A percentile compares a stretch with the other conserved stretches of the same genome.
Evolutionary conservation across 2,797 vertebrate species (phyloP).

Genomic region (Xenopus petersii): DNA sequence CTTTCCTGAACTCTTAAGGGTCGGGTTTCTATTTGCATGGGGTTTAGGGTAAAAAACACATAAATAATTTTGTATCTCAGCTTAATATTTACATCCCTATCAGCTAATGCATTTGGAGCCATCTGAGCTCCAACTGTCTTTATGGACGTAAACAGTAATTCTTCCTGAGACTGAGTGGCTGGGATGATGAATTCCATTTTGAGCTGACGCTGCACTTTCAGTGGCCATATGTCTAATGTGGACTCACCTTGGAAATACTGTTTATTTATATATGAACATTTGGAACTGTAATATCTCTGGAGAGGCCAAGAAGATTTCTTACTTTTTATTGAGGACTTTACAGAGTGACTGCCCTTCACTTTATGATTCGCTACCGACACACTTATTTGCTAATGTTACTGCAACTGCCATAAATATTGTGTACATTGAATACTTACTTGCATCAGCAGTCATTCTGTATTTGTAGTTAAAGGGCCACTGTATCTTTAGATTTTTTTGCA

Average conservation of each 20-base stretch:
- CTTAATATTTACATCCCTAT: constrained; percentile 7
- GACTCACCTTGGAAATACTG: constrained; percentile 1
- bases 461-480: too few relatives aligned
- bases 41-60: not conserved
- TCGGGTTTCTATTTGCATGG: too few relatives aligned
- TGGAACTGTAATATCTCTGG: not conserved
- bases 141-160: constrained; percentile 21
- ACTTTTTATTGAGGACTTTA: not conserved
- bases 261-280: constrained; percentile 15
- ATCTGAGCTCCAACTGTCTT: constrained; percentile 16
- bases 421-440: not conserved
- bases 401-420: constrained; percentile 29
- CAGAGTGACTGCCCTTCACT: not conserved
- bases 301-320: not conserved
- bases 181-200: constrained; percentile 9
- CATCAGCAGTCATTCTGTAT: too few relatives aligned
- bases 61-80: not conserved
- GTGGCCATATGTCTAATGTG: not conserved
- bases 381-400: constrained; percentile 24
- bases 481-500: too few relatives aligned
- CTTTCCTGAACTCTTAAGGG: too few relatives aligned
- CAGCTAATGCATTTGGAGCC: constrained; percentile 1
- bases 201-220: constrained; percentile 1
- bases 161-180: constrained; percentile 11
- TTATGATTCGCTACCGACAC: constrained; percentile 7